Evolutionary conservation across 2,113 vertebrate genomes (phyloP).

Genomic region (Oreochromis spilurus): DNA sequence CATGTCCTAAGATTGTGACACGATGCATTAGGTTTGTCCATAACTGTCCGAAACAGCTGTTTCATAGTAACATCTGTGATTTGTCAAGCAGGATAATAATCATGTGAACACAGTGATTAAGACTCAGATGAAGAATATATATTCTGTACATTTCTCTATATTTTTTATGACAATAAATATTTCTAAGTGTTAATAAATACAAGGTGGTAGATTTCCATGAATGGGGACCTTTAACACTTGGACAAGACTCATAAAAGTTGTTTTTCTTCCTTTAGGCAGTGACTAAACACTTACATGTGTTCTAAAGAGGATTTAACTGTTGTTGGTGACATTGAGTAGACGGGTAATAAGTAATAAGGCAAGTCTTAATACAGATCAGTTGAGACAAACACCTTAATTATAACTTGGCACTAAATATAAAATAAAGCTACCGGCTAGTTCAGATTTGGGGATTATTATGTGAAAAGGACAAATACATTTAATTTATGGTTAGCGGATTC

Average conservation of each 20-base stretch:
- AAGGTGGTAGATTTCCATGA: neutral
- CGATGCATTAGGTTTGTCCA: neutral
- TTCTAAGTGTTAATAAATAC: constrained; percentile 8
- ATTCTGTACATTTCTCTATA: constrained; percentile 19
- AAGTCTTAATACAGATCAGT: neutral
- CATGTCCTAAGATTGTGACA: constrained; percentile 23
- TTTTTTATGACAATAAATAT: constrained; percentile 48
- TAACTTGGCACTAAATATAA: constrained; percentile 7
- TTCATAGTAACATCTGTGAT: constrained; percentile 8
- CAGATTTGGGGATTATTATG: neutral
- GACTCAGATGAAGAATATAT: constrained; percentile 26
- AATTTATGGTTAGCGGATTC: neutral
- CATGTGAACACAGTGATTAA: constrained; percentile 10
- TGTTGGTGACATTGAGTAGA: neutral
- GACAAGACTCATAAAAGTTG: neutral
- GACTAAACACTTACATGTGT: neutral
- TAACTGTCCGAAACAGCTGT: neutral
- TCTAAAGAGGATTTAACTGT: neutral
- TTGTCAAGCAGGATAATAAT: constrained; percentile 29
- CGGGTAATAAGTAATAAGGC: neutral
- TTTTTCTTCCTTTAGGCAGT: neutral
- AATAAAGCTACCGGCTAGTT: neutral
- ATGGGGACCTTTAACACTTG: neutral
- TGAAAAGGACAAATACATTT: neutral
- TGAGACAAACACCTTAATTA: neutral